Evolutionary conservation across 2,888 invertebrate species (phyloP).

Genomic region (Lycaena phlaeas): DNA sequence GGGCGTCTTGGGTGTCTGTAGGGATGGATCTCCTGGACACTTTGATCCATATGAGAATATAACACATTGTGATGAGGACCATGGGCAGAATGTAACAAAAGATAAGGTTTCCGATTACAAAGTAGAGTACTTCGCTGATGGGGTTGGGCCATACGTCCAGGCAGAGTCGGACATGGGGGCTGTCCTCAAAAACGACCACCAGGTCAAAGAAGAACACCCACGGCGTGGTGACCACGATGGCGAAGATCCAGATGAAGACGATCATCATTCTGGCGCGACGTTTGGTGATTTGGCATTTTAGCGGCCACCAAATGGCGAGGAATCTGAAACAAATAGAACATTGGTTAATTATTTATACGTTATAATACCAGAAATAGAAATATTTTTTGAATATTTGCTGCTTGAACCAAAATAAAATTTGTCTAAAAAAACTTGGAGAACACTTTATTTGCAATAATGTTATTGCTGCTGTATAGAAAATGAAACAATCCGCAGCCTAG

Average conservation of each 20-base stretch:
- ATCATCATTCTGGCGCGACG: constrained; percentile 90
- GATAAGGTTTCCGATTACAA: constrained; percentile 89
- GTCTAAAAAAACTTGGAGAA: too few species aligned
- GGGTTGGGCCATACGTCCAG: constrained; percentile 90
- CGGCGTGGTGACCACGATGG: constrained; percentile 87
- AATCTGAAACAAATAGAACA: constrained; percentile 90
- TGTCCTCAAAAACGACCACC: constrained; percentile 80
- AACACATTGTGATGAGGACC: constrained; percentile 92
- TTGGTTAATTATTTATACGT: background rate
- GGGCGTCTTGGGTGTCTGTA: constrained; percentile 91
- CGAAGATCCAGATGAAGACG: constrained; percentile 90
- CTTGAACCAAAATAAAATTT: too few species aligned
- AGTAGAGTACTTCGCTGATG: constrained; percentile 86
- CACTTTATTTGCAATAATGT: too few species aligned
- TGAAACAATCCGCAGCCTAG: too few species aligned
- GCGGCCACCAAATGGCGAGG: constrained; percentile 95
- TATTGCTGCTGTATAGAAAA: too few species aligned
- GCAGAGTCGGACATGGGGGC: constrained; percentile 83
- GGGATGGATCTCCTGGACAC: constrained; percentile 92
- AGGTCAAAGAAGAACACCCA: constrained; percentile 94
- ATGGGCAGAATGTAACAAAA: constrained; percentile 94
- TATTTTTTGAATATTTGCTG: background rate
- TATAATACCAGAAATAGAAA: too few species aligned
- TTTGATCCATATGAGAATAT: constrained; percentile 92
- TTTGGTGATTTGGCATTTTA: constrained; percentile 92